Conservation (phyloP, 2,797 vertebrate species). For the Cuculus canorus region DNA sequence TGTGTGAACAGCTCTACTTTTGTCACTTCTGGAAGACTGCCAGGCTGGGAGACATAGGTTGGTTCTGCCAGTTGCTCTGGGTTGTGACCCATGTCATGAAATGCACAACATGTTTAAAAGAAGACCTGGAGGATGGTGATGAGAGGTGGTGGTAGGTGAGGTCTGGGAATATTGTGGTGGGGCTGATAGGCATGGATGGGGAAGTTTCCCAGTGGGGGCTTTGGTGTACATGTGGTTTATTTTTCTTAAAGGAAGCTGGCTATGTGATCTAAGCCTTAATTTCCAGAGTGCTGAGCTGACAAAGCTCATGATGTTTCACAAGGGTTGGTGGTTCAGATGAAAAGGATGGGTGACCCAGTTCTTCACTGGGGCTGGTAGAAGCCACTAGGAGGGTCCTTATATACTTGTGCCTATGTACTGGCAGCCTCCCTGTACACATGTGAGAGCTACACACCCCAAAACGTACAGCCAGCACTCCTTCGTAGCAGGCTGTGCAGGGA, state of each 20-base stretch:
- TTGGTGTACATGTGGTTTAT: neutral
- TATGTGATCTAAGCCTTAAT: neutral
- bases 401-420: neutral
- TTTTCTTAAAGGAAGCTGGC: neutral
- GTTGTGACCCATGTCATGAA: neutral
- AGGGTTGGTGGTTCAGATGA: neutral
- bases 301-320: neutral
- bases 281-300: neutral
- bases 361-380: neutral
- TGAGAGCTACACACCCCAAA: neutral
- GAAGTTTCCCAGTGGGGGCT: neutral
- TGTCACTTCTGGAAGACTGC: neutral
- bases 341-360: neutral
- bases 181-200: neutral
- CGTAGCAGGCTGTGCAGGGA: neutral
- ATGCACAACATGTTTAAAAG: fast-evolving
- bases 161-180: neutral
- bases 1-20: neutral
- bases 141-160: neutral
- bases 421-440: neutral
- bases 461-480: neutral
- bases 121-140: neutral
- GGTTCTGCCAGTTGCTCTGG: neutral
- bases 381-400: neutral
- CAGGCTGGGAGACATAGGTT: neutral